Evolutionary conservation across 2,888 invertebrate species (phyloP).

Genomic region (Exocentrus adspersus): DNA sequence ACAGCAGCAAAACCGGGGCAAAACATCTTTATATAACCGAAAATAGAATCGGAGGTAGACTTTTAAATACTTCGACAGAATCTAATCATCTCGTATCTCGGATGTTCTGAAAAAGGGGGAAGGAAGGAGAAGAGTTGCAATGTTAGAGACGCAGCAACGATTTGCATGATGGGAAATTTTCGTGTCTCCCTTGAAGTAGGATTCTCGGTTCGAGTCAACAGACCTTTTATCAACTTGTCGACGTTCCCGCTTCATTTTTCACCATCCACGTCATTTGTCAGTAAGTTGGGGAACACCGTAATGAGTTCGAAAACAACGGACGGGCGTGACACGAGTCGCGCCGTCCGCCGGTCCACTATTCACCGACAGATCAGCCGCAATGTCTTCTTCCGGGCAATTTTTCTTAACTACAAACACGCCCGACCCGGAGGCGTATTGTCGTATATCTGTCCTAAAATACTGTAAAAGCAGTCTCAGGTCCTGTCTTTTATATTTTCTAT

Average conservation of each 20-base stretch:
- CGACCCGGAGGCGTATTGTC: conserved; percentile 27
- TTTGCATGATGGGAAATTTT: conserved; percentile 38
- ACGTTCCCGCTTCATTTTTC: conserved; percentile 63
- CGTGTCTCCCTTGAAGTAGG: conserved; percentile 42
- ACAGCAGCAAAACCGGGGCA: no score
- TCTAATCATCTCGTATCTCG: not conserved
- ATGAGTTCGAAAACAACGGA: conserved; percentile 64
- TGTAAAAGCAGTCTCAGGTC: no score
- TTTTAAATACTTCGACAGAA: not conserved
- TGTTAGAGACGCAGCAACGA: conserved; percentile 27
- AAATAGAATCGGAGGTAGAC: no score
- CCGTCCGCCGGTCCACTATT: conserved; percentile 31
- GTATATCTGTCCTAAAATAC: no score
- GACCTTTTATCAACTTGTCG: conserved; percentile 64
- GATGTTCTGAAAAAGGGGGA: not conserved
- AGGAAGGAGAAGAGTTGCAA: not conserved
- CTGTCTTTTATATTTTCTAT: no score
- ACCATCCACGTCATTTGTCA: conserved; percentile 64
- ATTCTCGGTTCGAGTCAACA: conserved; percentile 60
- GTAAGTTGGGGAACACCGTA: conserved; percentile 63
- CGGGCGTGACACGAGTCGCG: conserved; percentile 57
- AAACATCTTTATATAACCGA: no score
- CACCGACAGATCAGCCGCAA: conserved; percentile 33
- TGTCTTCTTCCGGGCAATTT: conserved; percentile 46
- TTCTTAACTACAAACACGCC: conserved; percentile 45